Evolutionary conservation across 2,888 invertebrate genomes (phyloP).

Genomic region (Autographa gamma): DNA sequence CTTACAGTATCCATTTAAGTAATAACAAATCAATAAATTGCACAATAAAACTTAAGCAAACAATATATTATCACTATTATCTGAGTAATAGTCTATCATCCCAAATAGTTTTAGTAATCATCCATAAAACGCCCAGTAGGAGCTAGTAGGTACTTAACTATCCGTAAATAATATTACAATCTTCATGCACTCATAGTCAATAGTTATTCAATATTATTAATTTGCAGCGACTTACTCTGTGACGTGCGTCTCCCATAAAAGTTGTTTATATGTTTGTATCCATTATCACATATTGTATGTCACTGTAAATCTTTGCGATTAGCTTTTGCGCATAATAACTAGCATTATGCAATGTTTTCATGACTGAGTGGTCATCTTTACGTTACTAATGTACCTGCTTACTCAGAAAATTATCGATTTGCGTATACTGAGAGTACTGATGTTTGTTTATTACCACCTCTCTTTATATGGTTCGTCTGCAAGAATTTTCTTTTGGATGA

Average conservation of each 20-base stretch:
- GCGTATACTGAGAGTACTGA: background rate
- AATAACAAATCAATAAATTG: background rate
- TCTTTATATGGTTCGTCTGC: background rate
- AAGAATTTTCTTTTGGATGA: background rate
- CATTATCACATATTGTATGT: background rate
- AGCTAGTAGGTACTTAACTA: background rate
- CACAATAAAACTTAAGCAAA: background rate
- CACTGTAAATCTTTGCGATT: constrained; percentile 1
- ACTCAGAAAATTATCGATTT: background rate
- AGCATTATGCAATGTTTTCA: background rate
- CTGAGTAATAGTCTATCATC: too few relatives aligned
- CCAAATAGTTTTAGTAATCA: too few relatives aligned
- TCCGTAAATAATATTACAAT: too few relatives aligned
- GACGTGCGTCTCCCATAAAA: background rate
- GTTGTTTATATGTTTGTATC: background rate
- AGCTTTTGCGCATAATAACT: constrained; percentile 4
- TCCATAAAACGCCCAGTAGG: background rate
- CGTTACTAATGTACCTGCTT: background rate
- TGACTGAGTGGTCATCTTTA: background rate
- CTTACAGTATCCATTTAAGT: background rate
- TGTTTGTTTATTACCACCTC: background rate
- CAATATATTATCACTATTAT: background rate
- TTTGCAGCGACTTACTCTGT: background rate
- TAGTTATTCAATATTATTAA: background rate
- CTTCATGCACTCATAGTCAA: background rate